Evolutionary conservation across 2,113 vertebrate genomes (phyloP).

Genomic region (Chaetops frenatus): DNA sequence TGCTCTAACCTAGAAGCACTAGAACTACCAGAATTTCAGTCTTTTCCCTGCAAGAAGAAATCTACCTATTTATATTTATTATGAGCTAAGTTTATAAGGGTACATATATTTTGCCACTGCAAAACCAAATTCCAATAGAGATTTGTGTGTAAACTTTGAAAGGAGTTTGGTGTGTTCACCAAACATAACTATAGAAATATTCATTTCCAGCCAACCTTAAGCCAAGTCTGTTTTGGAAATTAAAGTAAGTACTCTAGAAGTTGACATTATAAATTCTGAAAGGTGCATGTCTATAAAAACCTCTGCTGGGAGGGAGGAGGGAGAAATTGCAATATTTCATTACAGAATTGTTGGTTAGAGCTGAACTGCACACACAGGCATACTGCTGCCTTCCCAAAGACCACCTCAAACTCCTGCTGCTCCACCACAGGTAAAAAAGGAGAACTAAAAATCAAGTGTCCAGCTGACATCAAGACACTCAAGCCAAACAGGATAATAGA

Average conservation of each 20-base stretch:
- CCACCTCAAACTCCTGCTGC: neutral
- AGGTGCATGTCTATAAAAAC: neutral
- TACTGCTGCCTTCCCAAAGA: neutral
- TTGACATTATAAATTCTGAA: neutral
- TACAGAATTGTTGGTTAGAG: neutral
- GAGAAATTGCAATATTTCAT: neutral
- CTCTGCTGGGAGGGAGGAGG: neutral
- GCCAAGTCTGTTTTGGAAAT: neutral
- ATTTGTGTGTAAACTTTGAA: neutral
- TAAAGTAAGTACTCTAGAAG: neutral
- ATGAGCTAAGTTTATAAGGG: neutral
- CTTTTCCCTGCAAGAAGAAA: neutral
- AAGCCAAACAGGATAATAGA: neutral
- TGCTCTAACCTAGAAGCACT: neutral
- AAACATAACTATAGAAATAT: accelerated
- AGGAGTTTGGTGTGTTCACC: neutral
- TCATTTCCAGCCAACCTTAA: neutral
- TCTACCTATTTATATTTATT: neutral
- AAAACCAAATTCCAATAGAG: neutral
- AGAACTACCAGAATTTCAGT: neutral
- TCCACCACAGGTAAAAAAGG: neutral
- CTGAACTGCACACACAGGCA: neutral
- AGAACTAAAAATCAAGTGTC: neutral
- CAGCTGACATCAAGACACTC: neutral
- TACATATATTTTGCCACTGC: neutral